Evolutionary conservation across 2,797 vertebrate genomes (phyloP).

Genomic region (Sylvia borin): DNA sequence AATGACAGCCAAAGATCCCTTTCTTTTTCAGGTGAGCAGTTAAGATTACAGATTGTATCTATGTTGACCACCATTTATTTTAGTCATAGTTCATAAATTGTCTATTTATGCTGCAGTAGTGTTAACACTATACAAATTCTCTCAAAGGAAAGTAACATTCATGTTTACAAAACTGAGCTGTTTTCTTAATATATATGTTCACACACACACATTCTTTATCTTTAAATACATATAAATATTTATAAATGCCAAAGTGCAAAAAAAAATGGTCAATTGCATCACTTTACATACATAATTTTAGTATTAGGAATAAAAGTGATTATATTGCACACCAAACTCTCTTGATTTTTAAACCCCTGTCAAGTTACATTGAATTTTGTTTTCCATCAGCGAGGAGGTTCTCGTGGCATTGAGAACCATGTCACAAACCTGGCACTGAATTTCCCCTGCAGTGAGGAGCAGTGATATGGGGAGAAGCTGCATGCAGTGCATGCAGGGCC

Average conservation of each 20-base stretch:
- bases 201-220: slow-evolving; percentile 10
- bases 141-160: slow-evolving; percentile 44
- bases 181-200: neutral
- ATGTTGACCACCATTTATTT: slow-evolving; percentile 5
- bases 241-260: slow-evolving; percentile 59
- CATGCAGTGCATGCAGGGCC: neutral
- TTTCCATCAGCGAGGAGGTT: neutral
- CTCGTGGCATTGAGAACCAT: neutral
- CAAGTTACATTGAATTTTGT: neutral
- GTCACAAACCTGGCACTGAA: neutral
- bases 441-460: neutral
- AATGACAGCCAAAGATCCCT: slow-evolving; percentile 24
- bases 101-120: slow-evolving; percentile 32
- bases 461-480: fast-evolving
- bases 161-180: slow-evolving; percentile 50
- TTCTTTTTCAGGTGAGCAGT: slow-evolving; percentile 80
- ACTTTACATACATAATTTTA: slow-evolving; percentile 29
- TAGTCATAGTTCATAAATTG: slow-evolving; percentile 1
- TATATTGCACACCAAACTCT: slow-evolving; percentile 45
- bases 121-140: slow-evolving; percentile 42
- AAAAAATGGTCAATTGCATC: slow-evolving; percentile 46
- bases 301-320: slow-evolving; percentile 13
- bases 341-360: neutral
- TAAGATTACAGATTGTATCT: slow-evolving; percentile 50
- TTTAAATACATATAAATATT: slow-evolving; percentile 65